Base-by-base conservation (phyloP, 2,888 invertebrate genomes). In the Zaprionus lineosus region DNA sequence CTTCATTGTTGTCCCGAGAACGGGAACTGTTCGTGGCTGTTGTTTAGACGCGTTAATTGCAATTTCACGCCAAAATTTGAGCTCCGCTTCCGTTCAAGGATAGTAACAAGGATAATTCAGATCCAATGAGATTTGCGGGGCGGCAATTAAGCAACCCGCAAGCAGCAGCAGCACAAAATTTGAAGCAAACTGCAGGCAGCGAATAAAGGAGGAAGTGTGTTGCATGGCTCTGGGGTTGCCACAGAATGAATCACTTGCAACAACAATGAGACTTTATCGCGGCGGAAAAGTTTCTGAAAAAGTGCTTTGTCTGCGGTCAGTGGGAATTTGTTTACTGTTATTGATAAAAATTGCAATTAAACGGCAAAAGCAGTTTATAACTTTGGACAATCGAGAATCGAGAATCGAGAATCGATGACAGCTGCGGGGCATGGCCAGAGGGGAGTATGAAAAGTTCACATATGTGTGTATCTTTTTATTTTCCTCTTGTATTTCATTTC, bases 1-100 rank as follows among this genome's bases (percentile, higher is more conserved):
- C 3, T 29, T 29, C n/a, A n/a, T n/a, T 29, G 8, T 29, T 29
- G n/a, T n/a, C n/a, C n/a, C n/a, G n/a, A n/a, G n/a, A n/a, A n/a
- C n/a, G n/a, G n/a, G n/a, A n/a, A n/a, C n/a, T 29, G 29, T n/a
- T 29, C 3, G 3, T 11, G 3, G 29, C 29, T 29, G 40, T 14
- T 50, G 24, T 26, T 29, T 19, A 24, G 40, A 9, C 24, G 63
- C 55, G 61, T 69, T 78, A 77, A 83, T 81, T 82, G 78, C 68
- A 79, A 79, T 73, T 82, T 67, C 50, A 67, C 77, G 61, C 68
- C 67, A 64, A 56, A 47, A 59, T 44, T 50, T 14, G 21, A 51
- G 9, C 14, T 44, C 33, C 24, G 31, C 28, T 6, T 8, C 9
- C 7, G 18, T 28, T 29, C 29, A 21, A 19, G 11, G 21, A 44